Conservation (phyloP, 2,888 invertebrate genomes). For the Athrips mouffetella region DNA sequence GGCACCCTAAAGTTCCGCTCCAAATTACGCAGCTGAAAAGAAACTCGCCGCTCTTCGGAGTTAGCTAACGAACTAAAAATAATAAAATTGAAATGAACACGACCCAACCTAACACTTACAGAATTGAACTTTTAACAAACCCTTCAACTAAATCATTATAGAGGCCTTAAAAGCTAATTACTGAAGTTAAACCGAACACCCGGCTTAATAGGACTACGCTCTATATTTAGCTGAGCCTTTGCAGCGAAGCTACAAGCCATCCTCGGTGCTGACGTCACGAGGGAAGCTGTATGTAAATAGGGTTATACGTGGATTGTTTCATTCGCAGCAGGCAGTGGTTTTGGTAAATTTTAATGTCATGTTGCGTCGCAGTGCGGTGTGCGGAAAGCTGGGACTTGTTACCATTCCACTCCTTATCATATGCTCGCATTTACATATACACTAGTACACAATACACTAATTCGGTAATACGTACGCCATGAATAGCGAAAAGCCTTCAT, state of each 20-base stretch:
- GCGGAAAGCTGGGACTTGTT: constrained; percentile 42
- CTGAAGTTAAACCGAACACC: not conserved
- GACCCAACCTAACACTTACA: constrained; percentile 19
- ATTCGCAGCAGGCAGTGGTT: constrained; percentile 47
- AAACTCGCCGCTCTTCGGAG: constrained; percentile 42
- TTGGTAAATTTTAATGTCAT: constrained; percentile 62
- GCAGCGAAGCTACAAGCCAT: constrained; percentile 8
- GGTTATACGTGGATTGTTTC: constrained; percentile 46
- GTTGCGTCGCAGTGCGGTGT: constrained; percentile 56
- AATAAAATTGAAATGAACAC: constrained; percentile 42
- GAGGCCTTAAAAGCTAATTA: not conserved
- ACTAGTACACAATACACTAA: constrained; percentile 14
- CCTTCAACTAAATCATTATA: constrained; percentile 1
- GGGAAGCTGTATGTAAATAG: constrained; percentile 46
- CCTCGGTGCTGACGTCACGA: constrained; percentile 39
- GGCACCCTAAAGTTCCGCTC: constrained; percentile 47
- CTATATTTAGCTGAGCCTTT: constrained; percentile 10
- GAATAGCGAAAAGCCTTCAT: not conserved
- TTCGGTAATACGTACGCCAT: not conserved
- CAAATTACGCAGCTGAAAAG: constrained; percentile 54
- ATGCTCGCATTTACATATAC: constrained; percentile 15
- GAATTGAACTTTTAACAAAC: constrained; percentile 10
- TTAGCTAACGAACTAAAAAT: constrained; percentile 52
- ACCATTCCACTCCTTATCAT: constrained; percentile 27
- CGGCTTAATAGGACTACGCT: not conserved